Evolutionary conservation across 1,140 invertebrate genomes (phyloP), one percentile per base, ranked within the genome.

Genomic region (Drosophila mayri): DNA sequence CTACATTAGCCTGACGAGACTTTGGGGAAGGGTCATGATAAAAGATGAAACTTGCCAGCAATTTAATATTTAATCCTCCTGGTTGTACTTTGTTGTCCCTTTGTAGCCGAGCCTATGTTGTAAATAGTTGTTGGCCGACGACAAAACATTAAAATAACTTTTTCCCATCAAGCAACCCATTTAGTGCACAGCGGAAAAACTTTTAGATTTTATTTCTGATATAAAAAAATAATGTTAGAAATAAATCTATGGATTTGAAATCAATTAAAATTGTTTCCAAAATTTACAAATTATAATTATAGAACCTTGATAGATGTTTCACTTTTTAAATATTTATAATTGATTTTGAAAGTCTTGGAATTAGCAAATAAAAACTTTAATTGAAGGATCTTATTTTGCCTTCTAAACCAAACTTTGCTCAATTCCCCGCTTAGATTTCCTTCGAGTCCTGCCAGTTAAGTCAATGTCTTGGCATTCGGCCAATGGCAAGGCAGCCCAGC

Each of bases 381-480:
- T 54, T 52, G 14, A 28, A 18, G 16, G 6, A 16, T 20, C 11
- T 10, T n/a, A 35, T 25, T 12, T 6, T 11, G 9, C 18, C 8
- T 47, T 12, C 16, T 30, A 30, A 30, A 30, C 0, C 35, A 43
- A 54, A 58, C n/a, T 54, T n/a, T 40, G 32, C 46, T 30, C 16
- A 14, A 38, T 41, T 35, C n/a, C 37, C 12, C 37, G 25, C 28
- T 18, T 43, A 22, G 43, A 40, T 35, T 65, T 14, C 22, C 35
- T 10, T 10, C 12, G 14, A 70, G 20, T 41, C n/a, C 35, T 74
- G 18, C 28, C 57, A 46, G 32, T 74, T 44, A 40, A 54, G 68
- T 44, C 70, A 63, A 75, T 65, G 70, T 37, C 57, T 78, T 78
- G 76, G 65, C 76, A 78, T 62, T 44, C 43, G 38, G 44, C 65